Percentiles rank a stretch among this genome's conserved stretches.
Evolutionary conservation across 2,113 vertebrate genomes (phyloP).

Genomic region (Corythornis madagascariensis): DNA sequence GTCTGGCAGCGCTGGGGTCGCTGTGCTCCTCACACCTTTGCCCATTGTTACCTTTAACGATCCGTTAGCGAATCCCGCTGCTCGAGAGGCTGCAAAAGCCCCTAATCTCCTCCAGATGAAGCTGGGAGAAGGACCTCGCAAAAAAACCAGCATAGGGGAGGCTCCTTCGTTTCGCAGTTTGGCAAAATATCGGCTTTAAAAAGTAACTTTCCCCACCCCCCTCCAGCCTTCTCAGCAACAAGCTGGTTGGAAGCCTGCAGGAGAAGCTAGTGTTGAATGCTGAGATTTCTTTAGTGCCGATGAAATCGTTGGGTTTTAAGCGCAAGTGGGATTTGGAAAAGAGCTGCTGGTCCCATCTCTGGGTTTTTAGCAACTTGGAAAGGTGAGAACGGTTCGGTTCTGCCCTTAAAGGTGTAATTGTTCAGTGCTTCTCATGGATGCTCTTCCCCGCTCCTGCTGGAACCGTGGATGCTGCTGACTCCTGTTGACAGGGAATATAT

Average conservation of each 20-base stretch:
- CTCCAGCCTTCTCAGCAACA: not conserved
- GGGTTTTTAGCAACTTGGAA: not conserved
- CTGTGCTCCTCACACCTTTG: slow-evolving; percentile 21
- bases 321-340: not conserved
- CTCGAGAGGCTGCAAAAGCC: not conserved
- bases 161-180: not conserved
- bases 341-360: not conserved
- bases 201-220: not conserved
- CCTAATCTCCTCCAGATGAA: not conserved
- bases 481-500: not conserved
- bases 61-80: not conserved
- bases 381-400: not conserved
- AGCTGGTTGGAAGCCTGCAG: not conserved
- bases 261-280: not conserved
- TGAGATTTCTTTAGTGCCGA: not conserved
- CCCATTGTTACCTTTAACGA: slow-evolving; percentile 17
- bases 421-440: not conserved
- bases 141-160: not conserved
- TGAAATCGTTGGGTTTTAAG: not conserved
- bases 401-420: not conserved
- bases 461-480: not conserved
- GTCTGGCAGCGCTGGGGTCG: not conserved
- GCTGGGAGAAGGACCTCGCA: not conserved
- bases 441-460: not conserved
- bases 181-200: not conserved